Base-by-base conservation (phyloP, 2,113 vertebrate genomes). In the Odocoileus hemionus region DNA sequence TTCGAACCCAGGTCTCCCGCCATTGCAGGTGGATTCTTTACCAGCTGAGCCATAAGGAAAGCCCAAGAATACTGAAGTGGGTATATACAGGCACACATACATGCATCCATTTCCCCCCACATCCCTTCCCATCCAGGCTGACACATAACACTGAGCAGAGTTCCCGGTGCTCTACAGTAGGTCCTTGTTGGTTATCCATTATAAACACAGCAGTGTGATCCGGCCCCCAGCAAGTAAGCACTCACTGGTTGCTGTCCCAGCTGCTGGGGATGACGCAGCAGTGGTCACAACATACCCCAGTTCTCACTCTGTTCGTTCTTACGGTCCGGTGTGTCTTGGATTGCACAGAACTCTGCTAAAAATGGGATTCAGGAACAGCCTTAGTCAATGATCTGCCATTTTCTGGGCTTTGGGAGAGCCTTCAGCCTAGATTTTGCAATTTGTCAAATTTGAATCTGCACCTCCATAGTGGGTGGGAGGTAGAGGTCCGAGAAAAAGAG, bases 151-250 rank as follows among this genome's bases (percentile, higher is more conserved):
- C 3, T 4, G 23, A 76, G 39, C 70, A 76, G 70, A 26, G 70
- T 26, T 43, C 23, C 70, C 23, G 26, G 11, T 76, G 70, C 12
- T 76, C 39, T 26, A 76, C 39, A 26, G 70, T 15, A 14, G 19
- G 70, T 26, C 70, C 70, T 26, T 7, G 3, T 15, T 43, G 70
- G 70, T 26, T 43, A 26, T 26, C 6, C 39, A 26, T 43, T 43
- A 76, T 26, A 43, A 43, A 26, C 25, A 58, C 12, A 76, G 70
- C 12, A 14, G 12, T 26, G 13, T 43, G 21, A 13, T 14, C 21
- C n/a, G 1, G 43, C 23, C 11, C n/a, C 19, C 0, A 1, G 15
- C 30, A 21, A 33, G 4, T 6, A 0, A 5, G 14, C 0, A 0
- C 36, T 3, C 0, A 0, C 36, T 3, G 0, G 58, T 5, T 0